A percentile compares a stretch with the other conserved stretches of the same genome.
Evolutionary conservation across 2,797 vertebrate species (phyloP).

Genomic region (Lerista edwardsae): DNA sequence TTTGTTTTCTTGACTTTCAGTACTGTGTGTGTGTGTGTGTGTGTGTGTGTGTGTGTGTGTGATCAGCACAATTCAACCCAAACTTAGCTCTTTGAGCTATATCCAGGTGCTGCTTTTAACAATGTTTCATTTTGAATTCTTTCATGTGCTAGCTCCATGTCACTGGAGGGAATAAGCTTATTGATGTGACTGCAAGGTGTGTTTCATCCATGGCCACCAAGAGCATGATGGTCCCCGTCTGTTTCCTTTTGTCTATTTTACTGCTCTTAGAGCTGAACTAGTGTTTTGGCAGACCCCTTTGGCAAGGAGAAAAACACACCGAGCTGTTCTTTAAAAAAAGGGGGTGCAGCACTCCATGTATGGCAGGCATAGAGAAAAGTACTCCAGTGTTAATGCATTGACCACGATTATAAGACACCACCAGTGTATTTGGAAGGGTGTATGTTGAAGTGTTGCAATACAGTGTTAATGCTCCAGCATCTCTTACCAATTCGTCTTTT

Average conservation of each 20-base stretch:
- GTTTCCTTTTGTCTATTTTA: conserved; percentile 20
- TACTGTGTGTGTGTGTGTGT: background rate
- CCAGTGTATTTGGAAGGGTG: background rate
- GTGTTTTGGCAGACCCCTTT: background rate
- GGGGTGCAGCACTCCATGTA: background rate
- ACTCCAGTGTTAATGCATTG: background rate
- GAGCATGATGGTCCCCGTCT: conserved; percentile 6
- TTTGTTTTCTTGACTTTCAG: background rate
- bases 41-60: background rate
- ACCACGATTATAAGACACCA: background rate
- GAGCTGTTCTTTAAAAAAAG: conserved; percentile 10
- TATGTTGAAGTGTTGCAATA: background rate
- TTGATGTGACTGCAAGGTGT: background rate
- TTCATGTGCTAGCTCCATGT: background rate
- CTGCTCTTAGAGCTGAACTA: conserved; percentile 21
- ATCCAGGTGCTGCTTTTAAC: background rate
- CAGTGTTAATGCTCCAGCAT: background rate
- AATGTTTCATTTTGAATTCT: background rate
- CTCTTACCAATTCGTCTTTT: background rate
- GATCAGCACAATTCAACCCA: background rate
- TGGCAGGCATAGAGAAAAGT: background rate
- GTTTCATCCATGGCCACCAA: conserved; percentile 5
- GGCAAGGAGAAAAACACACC: background rate
- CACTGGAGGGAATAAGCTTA: background rate
- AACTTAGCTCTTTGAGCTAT: background rate